Evolutionary conservation across 2,113 vertebrate species (phyloP), one percentile per base, ranked within the genome.

Genomic region (Brachyhypopomus gauderio): DNA sequence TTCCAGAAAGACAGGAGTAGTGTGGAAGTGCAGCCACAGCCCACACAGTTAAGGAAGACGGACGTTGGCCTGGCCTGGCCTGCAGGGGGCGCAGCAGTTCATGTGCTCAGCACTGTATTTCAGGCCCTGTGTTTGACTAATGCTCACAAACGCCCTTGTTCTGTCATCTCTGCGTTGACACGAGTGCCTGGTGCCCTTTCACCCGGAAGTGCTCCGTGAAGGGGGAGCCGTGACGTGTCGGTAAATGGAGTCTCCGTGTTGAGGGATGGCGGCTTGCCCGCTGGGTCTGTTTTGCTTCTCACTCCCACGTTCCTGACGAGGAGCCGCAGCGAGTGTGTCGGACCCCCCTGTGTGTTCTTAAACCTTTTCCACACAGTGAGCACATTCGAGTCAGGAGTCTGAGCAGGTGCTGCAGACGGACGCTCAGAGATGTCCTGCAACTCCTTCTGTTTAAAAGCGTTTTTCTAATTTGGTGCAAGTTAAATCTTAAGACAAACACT

Each of bases 281-380:
- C 25, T 73, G 52, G 78, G 34, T 63, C 38, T 56, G 17, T 48
- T 55, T 16, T 74, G 59, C 63, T 80, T 66, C 30, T 64, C 62
- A 64, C 78, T 74, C 71, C 3, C 78, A 74, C 71, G 30, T 80
- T 38, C 48, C 72, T 66, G 71, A 73, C 79, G 56, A 80, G 59
- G 71, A 74, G 71, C 73, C 48, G 63, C 45, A 52, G 71, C 8
- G 52, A 80, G 73, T 55, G 60, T 56, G 71, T 80, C 41, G 17
- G 60, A 74, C 63, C n/a, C 71, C 59, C 20, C 71, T 56, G 71
- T 25, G 71, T 56, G 48, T 74, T 74, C 71, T 80, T 62, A 80
- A 66, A 34, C 16, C 3, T 48, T 73, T 30, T n/a, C 19, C 59
- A 66, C 19, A 71, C 71, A 74, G 48, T 5, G 1, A 64, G n/a